Percentiles rank a stretch among this genome's conserved stretches.
Conservation (phyloP, 2,113 vertebrate species). For the Numenius arquata region DNA sequence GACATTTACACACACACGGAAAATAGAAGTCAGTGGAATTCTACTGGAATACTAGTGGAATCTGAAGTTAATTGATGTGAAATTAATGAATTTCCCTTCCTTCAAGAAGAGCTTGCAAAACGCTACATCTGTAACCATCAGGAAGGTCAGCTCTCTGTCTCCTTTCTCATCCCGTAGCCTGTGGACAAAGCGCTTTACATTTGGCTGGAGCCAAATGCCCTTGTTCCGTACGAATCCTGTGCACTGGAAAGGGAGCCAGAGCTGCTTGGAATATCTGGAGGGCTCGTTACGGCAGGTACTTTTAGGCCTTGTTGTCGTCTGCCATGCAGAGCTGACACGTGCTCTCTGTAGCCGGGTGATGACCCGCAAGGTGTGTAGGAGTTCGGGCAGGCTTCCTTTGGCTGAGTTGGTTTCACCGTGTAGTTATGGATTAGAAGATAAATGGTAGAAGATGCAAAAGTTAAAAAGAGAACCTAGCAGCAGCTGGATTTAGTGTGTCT, state of each 20-base stretch:
- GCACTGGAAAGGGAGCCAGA: background rate
- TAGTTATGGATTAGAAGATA: background rate
- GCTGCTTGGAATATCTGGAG: background rate
- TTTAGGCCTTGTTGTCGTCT: background rate
- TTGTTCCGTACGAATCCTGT: too few relatives aligned
- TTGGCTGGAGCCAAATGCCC: background rate
- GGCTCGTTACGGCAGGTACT: background rate
- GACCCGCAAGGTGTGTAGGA: background rate
- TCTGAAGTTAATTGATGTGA: background rate
- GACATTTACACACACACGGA: background rate
- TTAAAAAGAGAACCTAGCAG: background rate
- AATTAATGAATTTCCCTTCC: background rate
- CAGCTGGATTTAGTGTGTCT: background rate
- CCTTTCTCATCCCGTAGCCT: background rate
- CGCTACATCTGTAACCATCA: fast-evolving
- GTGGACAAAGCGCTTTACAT: fast-evolving
- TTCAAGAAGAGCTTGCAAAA: background rate
- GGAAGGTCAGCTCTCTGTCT: background rate
- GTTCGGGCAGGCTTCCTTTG: background rate
- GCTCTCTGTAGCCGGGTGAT: background rate
- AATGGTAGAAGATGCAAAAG: background rate
- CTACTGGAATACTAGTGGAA: background rate
- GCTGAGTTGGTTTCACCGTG: background rate
- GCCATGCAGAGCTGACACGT: background rate
- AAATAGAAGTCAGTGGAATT: background rate